Percentiles rank a stretch among this genome's conserved stretches.
Conservation (phyloP, 2,888 invertebrate genomes). For the Lamellibrachia columna region DNA sequence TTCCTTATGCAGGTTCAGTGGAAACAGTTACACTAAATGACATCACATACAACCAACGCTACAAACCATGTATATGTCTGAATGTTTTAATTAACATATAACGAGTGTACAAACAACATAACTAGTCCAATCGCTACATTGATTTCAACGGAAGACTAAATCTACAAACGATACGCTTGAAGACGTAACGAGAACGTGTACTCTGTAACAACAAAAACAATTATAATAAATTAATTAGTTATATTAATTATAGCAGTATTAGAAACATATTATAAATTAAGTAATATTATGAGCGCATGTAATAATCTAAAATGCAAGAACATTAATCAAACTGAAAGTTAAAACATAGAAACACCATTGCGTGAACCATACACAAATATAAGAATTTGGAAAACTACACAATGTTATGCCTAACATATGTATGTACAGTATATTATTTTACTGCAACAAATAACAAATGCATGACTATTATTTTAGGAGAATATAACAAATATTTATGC, state of each 20-base stretch:
- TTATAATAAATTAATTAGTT: constrained; percentile 6
- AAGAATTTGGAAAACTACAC: neutral
- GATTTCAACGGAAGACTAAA: neutral
- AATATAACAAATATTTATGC: neutral
- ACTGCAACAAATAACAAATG: neutral
- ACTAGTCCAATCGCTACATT: neutral
- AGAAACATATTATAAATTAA: neutral
- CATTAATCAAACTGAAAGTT: neutral
- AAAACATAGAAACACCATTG: neutral
- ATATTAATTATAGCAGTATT: neutral
- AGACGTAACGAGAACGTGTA: neutral
- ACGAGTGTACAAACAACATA: neutral
- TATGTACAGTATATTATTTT: no score
- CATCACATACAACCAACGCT: no score
- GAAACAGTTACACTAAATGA: no score
- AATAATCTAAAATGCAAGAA: neutral
- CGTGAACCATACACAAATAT: neutral
- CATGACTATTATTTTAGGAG: neutral
- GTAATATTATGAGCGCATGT: neutral
- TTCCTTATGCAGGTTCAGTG: no score
- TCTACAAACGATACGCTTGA: neutral
- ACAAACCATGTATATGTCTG: no score
- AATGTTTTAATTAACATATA: neutral
- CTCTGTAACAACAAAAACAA: neutral
- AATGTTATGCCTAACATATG: neutral